These are phyloP conservation scores for Syngnathus typhle DNA, from an alignment of 2,113 vertebrate species.

Conservation along the genomic window DNA sequence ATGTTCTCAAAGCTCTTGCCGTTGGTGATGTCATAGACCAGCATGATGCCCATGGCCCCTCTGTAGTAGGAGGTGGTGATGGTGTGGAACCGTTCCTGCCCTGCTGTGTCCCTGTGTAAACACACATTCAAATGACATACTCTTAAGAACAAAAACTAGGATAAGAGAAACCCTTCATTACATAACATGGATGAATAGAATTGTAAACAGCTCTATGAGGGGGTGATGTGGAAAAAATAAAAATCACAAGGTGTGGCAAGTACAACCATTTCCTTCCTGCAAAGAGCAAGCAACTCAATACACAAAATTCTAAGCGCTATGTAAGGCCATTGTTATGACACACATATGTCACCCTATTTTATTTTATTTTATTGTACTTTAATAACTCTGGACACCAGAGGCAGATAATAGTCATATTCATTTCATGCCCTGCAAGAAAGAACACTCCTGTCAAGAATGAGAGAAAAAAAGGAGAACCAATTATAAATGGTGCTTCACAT, in stretches of 20 bases:
- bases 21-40: constrained; percentile 98
- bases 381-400: constrained; percentile 3
- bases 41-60: constrained; percentile 99
- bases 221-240: background rate
- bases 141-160: background rate
- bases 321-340: too few species aligned
- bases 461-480: background rate
- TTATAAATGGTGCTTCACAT: background rate
- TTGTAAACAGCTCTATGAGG: background rate
- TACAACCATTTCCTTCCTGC: background rate
- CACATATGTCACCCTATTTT: background rate
- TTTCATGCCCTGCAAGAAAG: background rate
- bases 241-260: background rate
- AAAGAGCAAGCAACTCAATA: background rate
- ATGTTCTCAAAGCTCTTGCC: constrained; percentile 99
- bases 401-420: background rate
- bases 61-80: constrained; percentile 99
- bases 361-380: background rate
- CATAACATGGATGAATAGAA: background rate
- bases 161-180: background rate
- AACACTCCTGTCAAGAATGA: background rate
- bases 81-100: constrained; percentile 97
- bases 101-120: constrained; percentile 87
- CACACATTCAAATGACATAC: constrained; percentile 8
- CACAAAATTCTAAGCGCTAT: background rate